phyloP scores from a whole-genome alignment of 1,140 invertebrate genomes.

The Cydia pomonella region DNA sequence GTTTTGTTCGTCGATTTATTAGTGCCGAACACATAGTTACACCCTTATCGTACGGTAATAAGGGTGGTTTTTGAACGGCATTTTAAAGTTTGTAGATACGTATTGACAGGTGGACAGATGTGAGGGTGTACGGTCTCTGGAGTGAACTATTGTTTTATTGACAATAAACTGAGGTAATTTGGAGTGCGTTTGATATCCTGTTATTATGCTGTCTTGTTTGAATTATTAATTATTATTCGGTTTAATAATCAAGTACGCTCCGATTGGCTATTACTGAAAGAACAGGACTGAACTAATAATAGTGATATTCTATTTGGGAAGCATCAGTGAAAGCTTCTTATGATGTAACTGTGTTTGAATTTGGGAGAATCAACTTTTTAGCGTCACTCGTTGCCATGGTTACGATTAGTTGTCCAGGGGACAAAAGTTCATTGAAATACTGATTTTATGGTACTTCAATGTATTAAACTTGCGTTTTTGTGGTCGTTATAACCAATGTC shows the following conservation, averaged over 20 bases:
- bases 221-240: slow-evolving; percentile 19
- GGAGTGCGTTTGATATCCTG: slow-evolving; percentile 16
- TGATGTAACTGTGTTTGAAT: too few relatives aligned
- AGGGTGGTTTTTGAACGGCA: background rate
- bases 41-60: background rate
- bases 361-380: too few relatives aligned
- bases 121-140: background rate
- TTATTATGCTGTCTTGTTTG: slow-evolving; percentile 15
- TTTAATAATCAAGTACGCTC: slow-evolving; percentile 7
- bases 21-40: slow-evolving; percentile 57
- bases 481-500: too few relatives aligned
- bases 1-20: slow-evolving; percentile 69
- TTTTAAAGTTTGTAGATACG: background rate
- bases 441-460: too few relatives aligned
- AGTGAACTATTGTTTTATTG: slow-evolving; percentile 17
- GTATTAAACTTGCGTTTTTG: too few relatives aligned
- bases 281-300: too few relatives aligned
- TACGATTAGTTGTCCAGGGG: too few relatives aligned
- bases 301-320: too few relatives aligned
- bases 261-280: background rate
- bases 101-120: slow-evolving; percentile 21
- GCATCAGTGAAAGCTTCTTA: too few relatives aligned
- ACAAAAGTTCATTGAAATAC: too few relatives aligned
- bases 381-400: too few relatives aligned
- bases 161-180: slow-evolving; percentile 21